A percentile compares a stretch with the other conserved stretches of the same genome.
Conservation (phyloP, 2,888 invertebrate genomes). For the Salticus scenicus region DNA sequence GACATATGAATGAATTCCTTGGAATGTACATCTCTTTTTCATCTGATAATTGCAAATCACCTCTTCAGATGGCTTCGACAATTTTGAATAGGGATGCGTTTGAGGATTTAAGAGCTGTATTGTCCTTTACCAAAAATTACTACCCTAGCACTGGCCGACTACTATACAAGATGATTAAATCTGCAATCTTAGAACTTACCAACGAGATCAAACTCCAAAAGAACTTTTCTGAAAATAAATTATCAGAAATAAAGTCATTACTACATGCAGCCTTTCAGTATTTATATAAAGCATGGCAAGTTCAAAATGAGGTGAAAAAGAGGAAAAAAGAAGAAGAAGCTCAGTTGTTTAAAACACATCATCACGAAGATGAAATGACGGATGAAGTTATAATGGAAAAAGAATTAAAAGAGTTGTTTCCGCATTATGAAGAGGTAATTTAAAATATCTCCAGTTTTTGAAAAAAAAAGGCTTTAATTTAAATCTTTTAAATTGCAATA, state of each 20-base stretch:
- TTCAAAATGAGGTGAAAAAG: slow-evolving; percentile 83
- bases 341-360: slow-evolving; percentile 78
- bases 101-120: slow-evolving; percentile 9
- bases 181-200: slow-evolving; percentile 37
- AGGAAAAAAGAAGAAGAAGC: slow-evolving; percentile 84
- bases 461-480: too few species aligned
- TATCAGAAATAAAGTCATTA: slow-evolving; percentile 79
- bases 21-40: slow-evolving; percentile 12
- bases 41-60: background rate
- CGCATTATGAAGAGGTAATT: slow-evolving; percentile 76
- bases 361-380: slow-evolving; percentile 75
- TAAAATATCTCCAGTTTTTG: background rate
- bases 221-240: background rate
- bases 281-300: slow-evolving; percentile 81
- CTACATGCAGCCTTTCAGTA: slow-evolving; percentile 15
- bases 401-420: slow-evolving; percentile 76
- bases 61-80: slow-evolving; percentile 3
- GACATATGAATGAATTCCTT: slow-evolving; percentile 28
- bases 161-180: slow-evolving; percentile 54
- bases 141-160: background rate
- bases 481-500: too few species aligned
- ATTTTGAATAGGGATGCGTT: slow-evolving; percentile 16
- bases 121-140: background rate
- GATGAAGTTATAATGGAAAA: slow-evolving; percentile 75
- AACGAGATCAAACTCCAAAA: slow-evolving; percentile 22